These are phyloP conservation scores for Drosophila cracens DNA, from an alignment of 2,888 invertebrate species.

Conservation along the genomic window DNA sequence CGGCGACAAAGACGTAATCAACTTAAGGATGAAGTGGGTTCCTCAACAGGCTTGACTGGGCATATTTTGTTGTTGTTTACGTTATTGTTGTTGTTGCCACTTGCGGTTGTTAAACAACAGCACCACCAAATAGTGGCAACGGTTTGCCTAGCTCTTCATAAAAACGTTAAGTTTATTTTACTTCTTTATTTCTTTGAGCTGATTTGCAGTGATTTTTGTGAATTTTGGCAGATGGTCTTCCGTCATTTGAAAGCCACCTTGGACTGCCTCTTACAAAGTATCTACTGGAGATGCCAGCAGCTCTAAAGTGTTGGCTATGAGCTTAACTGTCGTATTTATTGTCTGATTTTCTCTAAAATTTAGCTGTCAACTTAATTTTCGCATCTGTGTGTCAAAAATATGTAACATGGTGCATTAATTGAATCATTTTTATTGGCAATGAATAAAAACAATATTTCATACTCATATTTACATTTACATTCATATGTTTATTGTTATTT, in stretches of 20 bases:
- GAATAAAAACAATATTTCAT: neutral
- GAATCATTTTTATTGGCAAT: neutral
- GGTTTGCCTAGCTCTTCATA: conserved; percentile 69
- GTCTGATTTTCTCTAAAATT: neutral
- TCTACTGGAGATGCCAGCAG: conserved; percentile 21
- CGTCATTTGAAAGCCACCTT: conserved; percentile 53
- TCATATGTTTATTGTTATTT: neutral
- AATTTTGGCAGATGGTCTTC: conserved; percentile 46
- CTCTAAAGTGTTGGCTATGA: neutral
- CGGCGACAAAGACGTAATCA: conserved; percentile 73
- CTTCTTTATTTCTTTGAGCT: conserved; percentile 30
- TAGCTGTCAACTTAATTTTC: neutral
- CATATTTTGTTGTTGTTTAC: conserved; percentile 38
- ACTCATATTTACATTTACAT: neutral
- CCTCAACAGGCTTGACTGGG: conserved; percentile 74
- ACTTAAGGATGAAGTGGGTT: conserved; percentile 78
- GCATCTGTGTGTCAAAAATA: neutral
- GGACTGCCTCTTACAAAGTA: conserved; percentile 31
- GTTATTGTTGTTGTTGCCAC: conserved; percentile 23
- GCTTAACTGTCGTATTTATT: conserved; percentile 15
- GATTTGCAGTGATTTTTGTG: conserved; percentile 39
- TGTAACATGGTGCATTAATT: conserved; percentile 3
- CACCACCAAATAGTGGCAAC: conserved; percentile 54
- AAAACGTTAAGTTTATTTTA: conserved; percentile 28
- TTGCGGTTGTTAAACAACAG: conserved; percentile 58